Evolutionary conservation across 2,888 invertebrate genomes (phyloP), one percentile per base, ranked within the genome.

Genomic region (Hoplodrina ambigua): DNA sequence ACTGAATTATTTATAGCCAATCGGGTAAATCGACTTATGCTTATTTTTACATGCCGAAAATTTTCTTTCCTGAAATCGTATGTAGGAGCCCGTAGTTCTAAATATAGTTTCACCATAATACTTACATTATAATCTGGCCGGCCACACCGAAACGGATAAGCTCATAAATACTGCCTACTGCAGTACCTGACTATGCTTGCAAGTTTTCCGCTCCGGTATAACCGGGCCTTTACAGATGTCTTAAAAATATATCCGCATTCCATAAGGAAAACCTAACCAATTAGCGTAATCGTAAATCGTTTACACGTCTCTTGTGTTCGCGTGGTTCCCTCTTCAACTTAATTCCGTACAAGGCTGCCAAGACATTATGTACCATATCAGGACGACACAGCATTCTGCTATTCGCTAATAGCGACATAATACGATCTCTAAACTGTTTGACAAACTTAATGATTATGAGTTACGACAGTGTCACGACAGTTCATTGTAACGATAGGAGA

Each of bases 391-490:
- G 15, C 17, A 61, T 53, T 56, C 33, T 19, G 10, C 1, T n/a
- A 55, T 75, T 37, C 15, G 59, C 70, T 69, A 76, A 73, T 73
- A 37, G 15, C 3, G n/a, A 30, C 7, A 69, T 20, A 76, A 60
- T 76, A 44, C 11, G 15, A 52, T 60, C 44, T 44, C 59, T 72
- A 69, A 76, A 44, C 37, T 50, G 37, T 17, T 76, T 69, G 33
- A 59, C 49, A 58, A 69, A 72, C n/a, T 58, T 54, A 33, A 75
- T 55, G 25, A 19, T 69, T 55, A 76, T 69, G 55, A 69, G 30
- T 46, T 75, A 75, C 37, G 19, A 25, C 13, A 15, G 20, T 78
- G 59, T 72, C 79, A 75, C 78, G 73, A 72, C 66, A 49, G 1
- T 54, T 37, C 44, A 46, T 59, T 77, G 46, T 65, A 19, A 1